Conservation (phyloP, 2,888 invertebrate genomes). For the Glaucopsyche alexis region DNA sequence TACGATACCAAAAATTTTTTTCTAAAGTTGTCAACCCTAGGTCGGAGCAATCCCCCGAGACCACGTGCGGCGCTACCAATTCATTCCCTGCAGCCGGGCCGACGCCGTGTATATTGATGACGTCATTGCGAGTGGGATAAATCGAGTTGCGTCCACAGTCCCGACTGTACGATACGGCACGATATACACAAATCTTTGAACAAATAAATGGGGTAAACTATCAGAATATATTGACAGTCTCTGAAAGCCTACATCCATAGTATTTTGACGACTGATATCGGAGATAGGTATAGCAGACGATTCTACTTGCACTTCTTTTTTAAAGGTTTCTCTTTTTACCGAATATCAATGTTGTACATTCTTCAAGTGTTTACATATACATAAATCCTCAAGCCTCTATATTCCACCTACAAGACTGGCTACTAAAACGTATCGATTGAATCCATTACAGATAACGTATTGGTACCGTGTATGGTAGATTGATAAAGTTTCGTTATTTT, state of each 20-base stretch:
- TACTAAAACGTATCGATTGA: neutral
- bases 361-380: too few species aligned
- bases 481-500: neutral
- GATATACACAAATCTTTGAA: neutral
- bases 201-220: neutral
- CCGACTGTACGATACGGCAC: neutral
- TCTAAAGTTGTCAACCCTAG: neutral
- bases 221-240: neutral
- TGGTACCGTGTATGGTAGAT: neutral
- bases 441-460: too few species aligned
- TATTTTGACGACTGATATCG: neutral
- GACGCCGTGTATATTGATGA: neutral
- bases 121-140: conserved; percentile 8
- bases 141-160: neutral
- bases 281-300: neutral
- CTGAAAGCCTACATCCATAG: neutral
- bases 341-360: too few species aligned
- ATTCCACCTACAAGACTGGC: too few species aligned
- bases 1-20: too few species aligned
- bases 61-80: conserved; percentile 25
- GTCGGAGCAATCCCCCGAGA: conserved; percentile 17
- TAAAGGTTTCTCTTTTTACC: too few species aligned
- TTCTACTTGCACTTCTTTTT: neutral
- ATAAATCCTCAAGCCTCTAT: too few species aligned
- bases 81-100: conserved; percentile 32